Conservation (phyloP, 2,888 invertebrate genomes). For the Resseliella maxima region DNA sequence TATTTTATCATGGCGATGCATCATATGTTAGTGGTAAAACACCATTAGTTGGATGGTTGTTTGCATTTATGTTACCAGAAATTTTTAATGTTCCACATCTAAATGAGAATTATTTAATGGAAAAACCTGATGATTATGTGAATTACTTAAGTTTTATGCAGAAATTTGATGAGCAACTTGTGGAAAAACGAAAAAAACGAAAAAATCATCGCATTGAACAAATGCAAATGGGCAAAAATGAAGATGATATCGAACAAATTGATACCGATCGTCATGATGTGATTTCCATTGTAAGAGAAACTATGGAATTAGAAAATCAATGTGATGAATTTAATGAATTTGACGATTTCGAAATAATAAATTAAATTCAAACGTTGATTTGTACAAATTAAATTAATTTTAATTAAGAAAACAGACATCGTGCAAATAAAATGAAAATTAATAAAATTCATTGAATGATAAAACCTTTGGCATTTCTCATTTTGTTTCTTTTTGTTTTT, state of each 20-base stretch:
- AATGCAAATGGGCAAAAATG: neutral
- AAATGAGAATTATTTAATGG: slow-evolving; percentile 64
- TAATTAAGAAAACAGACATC: neutral
- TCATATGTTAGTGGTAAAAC: slow-evolving; percentile 83
- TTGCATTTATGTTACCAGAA: slow-evolving; percentile 88
- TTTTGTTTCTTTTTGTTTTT: neutral
- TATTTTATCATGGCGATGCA: slow-evolving; percentile 89
- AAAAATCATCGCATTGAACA: neutral
- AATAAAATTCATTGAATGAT: neutral
- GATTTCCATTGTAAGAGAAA: neutral
- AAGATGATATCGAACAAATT: neutral
- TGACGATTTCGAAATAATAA: neutral
- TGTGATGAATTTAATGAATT: neutral
- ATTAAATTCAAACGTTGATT: neutral
- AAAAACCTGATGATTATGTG: slow-evolving; percentile 68
- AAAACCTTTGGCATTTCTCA: neutral
- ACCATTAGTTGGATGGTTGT: slow-evolving; percentile 93
- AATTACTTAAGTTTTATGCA: slow-evolving; percentile 68
- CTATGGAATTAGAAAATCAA: neutral
- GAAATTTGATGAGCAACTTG: slow-evolving; percentile 64
- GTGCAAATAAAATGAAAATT: neutral
- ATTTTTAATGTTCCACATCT: slow-evolving; percentile 71
- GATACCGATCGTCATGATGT: slow-evolving; percentile 13
- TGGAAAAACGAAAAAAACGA: neutral
- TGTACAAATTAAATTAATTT: neutral